These are phyloP conservation scores for Hyles vespertilio DNA, from an alignment of 1,140 invertebrate genomes.

Conservation along the genomic window DNA sequence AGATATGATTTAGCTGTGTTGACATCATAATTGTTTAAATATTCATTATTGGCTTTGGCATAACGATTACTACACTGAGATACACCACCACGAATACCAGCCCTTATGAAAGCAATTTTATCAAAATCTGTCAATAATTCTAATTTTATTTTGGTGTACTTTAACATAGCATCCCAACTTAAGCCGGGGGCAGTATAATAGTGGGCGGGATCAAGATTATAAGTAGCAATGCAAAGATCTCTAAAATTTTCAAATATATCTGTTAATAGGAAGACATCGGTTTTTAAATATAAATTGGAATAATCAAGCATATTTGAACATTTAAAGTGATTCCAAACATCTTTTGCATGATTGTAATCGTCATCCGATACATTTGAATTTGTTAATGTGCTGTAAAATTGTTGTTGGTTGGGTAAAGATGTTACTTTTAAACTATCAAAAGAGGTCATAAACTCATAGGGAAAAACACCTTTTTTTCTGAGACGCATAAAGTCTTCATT, in stretches of 20 bases:
- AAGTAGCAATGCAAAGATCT: conserved; percentile 21
- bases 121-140: conserved; percentile 70
- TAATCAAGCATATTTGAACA: conserved; percentile 56
- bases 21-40: conserved; percentile 59
- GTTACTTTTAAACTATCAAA: background rate
- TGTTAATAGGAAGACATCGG: conserved; percentile 55
- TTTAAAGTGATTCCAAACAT: conserved; percentile 55
- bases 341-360: conserved; percentile 56
- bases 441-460: background rate
- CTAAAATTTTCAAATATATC: conserved; percentile 63
- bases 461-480: conserved; percentile 1
- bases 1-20: conserved; percentile 45
- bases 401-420: conserved; percentile 23
- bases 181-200: conserved; percentile 55
- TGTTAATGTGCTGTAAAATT: conserved; percentile 55
- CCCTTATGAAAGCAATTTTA: background rate
- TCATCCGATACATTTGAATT: conserved; percentile 32
- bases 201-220: conserved; percentile 42
- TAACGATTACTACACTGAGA: conserved; percentile 50
- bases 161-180: conserved; percentile 55
- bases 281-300: conserved; percentile 64
- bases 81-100: no score
- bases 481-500: background rate
- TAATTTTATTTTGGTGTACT: conserved; percentile 44
- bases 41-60: conserved; percentile 68